phyloP scores from a whole-genome alignment of 2,113 vertebrate species.

The Capreolus pygargus region DNA sequence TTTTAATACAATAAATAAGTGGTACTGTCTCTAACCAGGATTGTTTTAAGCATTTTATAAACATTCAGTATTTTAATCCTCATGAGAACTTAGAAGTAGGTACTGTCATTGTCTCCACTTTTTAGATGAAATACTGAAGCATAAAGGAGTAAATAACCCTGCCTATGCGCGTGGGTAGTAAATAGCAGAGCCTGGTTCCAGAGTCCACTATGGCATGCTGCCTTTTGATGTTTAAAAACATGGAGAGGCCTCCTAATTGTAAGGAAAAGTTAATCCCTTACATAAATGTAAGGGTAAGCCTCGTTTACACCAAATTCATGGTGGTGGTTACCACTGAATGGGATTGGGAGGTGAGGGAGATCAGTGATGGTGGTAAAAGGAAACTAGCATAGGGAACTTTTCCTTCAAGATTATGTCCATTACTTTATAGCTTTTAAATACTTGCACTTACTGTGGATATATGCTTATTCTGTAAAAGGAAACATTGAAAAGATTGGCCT shows the following conservation, averaged over 20 bases:
- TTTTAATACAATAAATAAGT: neutral
- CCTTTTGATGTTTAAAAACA: neutral
- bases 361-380: neutral
- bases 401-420: neutral
- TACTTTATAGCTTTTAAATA: neutral
- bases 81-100: neutral
- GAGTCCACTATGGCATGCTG: neutral
- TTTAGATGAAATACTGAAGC: neutral
- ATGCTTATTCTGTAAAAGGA: neutral
- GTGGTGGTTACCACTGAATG: neutral
- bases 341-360: neutral
- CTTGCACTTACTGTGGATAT: neutral
- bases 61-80: neutral
- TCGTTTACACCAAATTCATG: neutral
- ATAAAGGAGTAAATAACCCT: neutral
- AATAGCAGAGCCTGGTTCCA: neutral
- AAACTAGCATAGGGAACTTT: slow-evolving; percentile 24
- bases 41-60: slow-evolving; percentile 21
- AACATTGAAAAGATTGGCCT: neutral
- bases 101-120: neutral
- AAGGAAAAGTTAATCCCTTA: neutral
- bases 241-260: neutral
- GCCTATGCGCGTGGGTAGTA: neutral
- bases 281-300: neutral
- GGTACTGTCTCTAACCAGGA: neutral